phyloP scores from a whole-genome alignment of 2,113 vertebrate species.

The Prolemur simus region DNA sequence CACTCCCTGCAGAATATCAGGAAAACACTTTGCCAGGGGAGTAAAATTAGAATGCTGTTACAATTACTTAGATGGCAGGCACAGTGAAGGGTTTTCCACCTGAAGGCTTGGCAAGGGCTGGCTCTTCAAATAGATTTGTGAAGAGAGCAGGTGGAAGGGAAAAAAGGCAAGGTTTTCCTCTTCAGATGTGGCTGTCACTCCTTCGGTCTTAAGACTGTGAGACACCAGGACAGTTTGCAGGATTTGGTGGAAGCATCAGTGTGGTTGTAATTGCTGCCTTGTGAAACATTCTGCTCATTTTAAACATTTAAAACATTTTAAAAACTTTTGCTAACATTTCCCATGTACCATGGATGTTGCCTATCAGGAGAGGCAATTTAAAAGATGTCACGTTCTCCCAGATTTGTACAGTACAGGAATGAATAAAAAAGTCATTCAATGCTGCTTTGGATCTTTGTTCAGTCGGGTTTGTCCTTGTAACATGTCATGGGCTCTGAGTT shows the following conservation, averaged over 20 bases:
- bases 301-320: no score
- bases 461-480: conserved; percentile 57
- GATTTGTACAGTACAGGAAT: conserved; percentile 28
- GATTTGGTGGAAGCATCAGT: background rate
- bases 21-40: background rate
- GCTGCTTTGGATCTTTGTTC: conserved; percentile 49
- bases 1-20: background rate
- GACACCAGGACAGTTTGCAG: background rate
- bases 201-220: background rate
- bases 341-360: background rate
- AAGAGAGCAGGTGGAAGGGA: background rate
- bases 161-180: background rate
- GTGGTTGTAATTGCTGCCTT: background rate
- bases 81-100: background rate
- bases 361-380: conserved; percentile 59
- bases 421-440: conserved; percentile 70
- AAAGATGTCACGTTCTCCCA: conserved; percentile 65
- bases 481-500: conserved; percentile 41
- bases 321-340: conserved; percentile 53
- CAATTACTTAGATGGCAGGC: background rate
- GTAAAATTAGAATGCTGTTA: background rate
- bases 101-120: background rate
- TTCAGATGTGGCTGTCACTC: background rate
- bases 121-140: background rate
- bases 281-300: conserved; percentile 50